phyloP scores from a whole-genome alignment of 1,140 invertebrate species.

The Linepithema humile region DNA sequence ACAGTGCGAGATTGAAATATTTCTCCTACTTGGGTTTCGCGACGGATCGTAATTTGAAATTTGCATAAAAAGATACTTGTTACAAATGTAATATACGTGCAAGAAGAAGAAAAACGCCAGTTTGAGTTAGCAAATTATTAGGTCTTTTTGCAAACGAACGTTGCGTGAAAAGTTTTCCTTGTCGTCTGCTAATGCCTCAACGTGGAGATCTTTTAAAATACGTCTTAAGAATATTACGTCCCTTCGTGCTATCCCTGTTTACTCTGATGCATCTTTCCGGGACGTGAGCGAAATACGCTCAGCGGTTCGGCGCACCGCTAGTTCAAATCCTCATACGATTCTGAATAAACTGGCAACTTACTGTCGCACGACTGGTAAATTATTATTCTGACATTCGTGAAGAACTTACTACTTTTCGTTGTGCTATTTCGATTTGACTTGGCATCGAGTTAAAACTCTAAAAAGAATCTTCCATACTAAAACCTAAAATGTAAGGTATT shows the following conservation, averaged over 20 bases:
- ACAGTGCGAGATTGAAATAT: constrained; percentile 37
- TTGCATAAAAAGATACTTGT: not conserved
- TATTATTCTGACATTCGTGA: not conserved
- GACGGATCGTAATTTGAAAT: constrained; percentile 3
- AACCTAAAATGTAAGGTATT: not conserved
- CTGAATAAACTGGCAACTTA: not conserved
- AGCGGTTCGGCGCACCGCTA: constrained; percentile 16
- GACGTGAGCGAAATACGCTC: constrained; percentile 47
- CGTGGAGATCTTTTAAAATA: constrained; percentile 14
- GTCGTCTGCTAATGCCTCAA: not conserved
- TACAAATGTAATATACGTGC: too few species aligned
- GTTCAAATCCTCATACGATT: constrained; percentile 46
- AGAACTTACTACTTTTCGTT: not conserved
- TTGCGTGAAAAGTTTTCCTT: constrained; percentile 19
- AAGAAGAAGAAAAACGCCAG: not conserved
- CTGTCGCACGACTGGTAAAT: not conserved
- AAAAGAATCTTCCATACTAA: not conserved
- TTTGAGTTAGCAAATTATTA: constrained; percentile 25
- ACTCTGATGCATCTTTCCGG: not conserved
- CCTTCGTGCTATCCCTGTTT: not conserved
- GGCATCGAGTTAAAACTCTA: not conserved
- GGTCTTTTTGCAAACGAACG: not conserved
- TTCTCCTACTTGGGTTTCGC: not conserved
- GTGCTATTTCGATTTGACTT: not conserved
- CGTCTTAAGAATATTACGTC: constrained; percentile 47